Base-by-base conservation (phyloP, 64 coral and sea anemone species). In the Pachyseris speciosa region DNA sequence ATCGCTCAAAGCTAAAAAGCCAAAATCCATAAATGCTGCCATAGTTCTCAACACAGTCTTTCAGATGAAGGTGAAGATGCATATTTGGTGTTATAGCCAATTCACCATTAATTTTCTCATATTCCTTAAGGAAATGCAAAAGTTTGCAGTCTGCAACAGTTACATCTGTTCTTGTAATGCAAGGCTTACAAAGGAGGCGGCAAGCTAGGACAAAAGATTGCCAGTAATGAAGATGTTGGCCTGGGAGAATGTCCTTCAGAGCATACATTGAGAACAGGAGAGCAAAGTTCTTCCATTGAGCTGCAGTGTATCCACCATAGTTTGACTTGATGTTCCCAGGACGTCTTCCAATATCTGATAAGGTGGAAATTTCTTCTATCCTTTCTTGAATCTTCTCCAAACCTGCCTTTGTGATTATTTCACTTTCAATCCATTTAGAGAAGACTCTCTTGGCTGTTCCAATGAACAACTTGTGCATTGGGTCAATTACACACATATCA, bases 401-500 rank as follows among this genome's bases (percentile, higher is more conserved):
- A n/a, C 57, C 37, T 55, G 53, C 79, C 17, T 83, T 66, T 37
- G 51, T 65, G 17, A 83, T 64, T 30, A 81, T 59, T 2, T 83
- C 79, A 83, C 41, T 83, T 12, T 83, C 79, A 65, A 83, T 83
- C 79, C 79, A 83, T 64, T 83, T 65, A 37, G 79, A 83, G 41
- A 83, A 63, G 15, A 65, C 79, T 39, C 52, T 83, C 34, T 83
- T 83, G 20, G 55, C 36, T 16, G 32, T 65, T 26, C 22, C 59
- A 55, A 58, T 22, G 37, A 52, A n/a, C n/a, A n/a, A n/a, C n/a
- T n/a, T n/a, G n/a, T n/a, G n/a, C n/a, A n/a, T n/a, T n/a, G n/a
- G n/a, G n/a, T n/a, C n/a, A n/a, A n/a, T n/a, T n/a, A n/a, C n/a
- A n/a, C n/a, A n/a, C n/a, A n/a, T n/a, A n/a, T n/a, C n/a, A n/a